Evolutionary conservation across 2,888 invertebrate genomes (phyloP), one percentile per base, ranked within the genome.

Genomic region (Linyphia triangularis): DNA sequence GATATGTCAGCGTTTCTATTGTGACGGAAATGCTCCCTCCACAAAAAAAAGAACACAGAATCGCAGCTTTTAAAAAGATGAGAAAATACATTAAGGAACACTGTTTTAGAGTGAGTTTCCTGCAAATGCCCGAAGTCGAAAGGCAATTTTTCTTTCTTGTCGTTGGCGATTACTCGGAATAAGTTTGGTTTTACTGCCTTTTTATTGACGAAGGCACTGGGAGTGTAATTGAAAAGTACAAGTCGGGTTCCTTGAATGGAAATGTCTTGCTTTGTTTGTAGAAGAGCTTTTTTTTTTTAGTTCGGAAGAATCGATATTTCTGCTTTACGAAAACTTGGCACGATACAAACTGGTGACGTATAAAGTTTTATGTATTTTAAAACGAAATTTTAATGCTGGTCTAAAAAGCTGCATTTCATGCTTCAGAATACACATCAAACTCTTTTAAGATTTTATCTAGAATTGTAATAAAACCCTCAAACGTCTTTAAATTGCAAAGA

Each of bases 1-100:
- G 81, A 70, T 26, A 81, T 81, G 70, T 81, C 81, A 81, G 81
- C 81, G 69, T 40, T 81, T 81, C 70, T 40, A 70, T 69, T 81
- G 81, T 81, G 57, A 79, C 79, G 79, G 67, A 79, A 79, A 79
- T 79, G 51, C 51, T 57, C n/a, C n/a, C n/a, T n/a, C n/a, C n/a
- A 19, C 30, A 5, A 30, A 19, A 22, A 67, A 65, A 78, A 65
- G 43, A 43, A 63, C 43, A 81, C 70, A 30, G 37, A 81, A 57
- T 70, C 24, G 51, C 19, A 40, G 33, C 19, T 26, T 70, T 81
- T 70, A 24, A 77, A 81, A 70, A 70, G 70, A 40, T 57, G 30
- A 51, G 67, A 63, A 59, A 37, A 69, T 70, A 37, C 69, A 70
- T 70, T 81, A 81, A 26, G 79, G 59, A 70, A 37, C 57, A 26